phyloP scores from a whole-genome alignment of 2,797 vertebrate species.

The Coregonus sp. region DNA sequence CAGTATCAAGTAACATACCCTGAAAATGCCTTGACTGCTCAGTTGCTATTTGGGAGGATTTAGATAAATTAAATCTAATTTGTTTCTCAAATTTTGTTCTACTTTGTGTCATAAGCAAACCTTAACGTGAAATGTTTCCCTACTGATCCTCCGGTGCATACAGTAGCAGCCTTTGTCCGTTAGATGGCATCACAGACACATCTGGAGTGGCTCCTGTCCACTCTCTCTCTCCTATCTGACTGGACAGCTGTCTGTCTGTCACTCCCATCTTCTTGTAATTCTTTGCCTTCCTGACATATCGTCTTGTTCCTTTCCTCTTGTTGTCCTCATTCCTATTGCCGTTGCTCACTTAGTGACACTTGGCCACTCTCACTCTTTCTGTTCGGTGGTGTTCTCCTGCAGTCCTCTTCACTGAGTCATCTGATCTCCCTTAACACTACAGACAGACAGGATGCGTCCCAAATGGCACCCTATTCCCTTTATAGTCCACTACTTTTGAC shows the following conservation, averaged over 20 bases:
- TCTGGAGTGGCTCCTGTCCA: constrained; percentile 24
- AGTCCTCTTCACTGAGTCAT: constrained; percentile 2
- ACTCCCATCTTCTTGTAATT: not conserved
- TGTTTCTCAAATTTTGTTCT: not conserved
- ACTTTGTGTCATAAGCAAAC: not conserved
- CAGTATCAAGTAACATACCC: not conserved
- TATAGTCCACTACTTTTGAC: too few species aligned
- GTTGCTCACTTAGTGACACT: not conserved
- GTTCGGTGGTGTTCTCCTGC: not conserved
- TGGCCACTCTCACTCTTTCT: not conserved
- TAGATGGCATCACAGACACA: constrained; percentile 64
- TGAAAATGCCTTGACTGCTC: not conserved
- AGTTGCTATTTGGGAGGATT: not conserved
- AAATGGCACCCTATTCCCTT: too few species aligned
- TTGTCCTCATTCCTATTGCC: not conserved
- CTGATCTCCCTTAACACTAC: not conserved
- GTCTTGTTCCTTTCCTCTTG: not conserved
- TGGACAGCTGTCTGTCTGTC: constrained; percentile 10
- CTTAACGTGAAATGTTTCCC: not conserved
- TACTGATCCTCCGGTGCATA: not conserved
- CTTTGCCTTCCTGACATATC: not conserved
- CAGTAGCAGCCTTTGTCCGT: constrained; percentile 51
- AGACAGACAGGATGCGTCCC: not conserved
- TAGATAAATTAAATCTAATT: not conserved
- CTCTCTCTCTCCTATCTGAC: constrained; percentile 6